A percentile compares a stretch with the other conserved stretches of the same genome.
Evolutionary conservation across 2,888 invertebrate genomes (phyloP).

Genomic region (Plutella xylostella): DNA sequence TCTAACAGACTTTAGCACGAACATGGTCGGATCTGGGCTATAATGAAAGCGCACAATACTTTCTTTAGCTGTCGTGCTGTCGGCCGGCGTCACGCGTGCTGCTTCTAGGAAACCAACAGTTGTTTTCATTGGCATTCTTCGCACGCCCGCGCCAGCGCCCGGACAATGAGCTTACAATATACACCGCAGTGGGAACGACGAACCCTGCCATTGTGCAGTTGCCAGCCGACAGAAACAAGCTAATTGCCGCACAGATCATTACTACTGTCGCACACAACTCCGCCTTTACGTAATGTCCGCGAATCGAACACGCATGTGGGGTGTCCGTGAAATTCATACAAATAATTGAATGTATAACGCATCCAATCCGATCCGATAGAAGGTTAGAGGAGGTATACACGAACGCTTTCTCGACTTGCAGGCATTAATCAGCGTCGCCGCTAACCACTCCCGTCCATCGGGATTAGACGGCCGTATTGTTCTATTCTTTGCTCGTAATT

Average conservation of each 20-base stretch:
- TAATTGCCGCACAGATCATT: no score
- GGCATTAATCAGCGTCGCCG: slow-evolving; percentile 64
- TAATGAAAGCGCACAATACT: slow-evolving; percentile 46
- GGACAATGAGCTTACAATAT: slow-evolving; percentile 5
- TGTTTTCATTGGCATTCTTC: slow-evolving; percentile 57
- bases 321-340: slow-evolving; percentile 28
- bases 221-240: background rate
- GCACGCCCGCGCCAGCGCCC: slow-evolving; percentile 28
- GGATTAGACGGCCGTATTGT: slow-evolving; percentile 61
- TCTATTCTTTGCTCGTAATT: slow-evolving; percentile 63
- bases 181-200: slow-evolving; percentile 24
- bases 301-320: background rate
- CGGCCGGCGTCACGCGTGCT: slow-evolving; percentile 53
- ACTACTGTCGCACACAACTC: background rate
- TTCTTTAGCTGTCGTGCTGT: slow-evolving; percentile 45
- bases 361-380: slow-evolving; percentile 53
- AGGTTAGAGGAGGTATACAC: slow-evolving; percentile 48
- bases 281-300: background rate
- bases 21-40: slow-evolving; percentile 25
- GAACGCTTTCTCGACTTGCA: slow-evolving; percentile 22
- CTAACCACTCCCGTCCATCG: slow-evolving; percentile 62
- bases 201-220: slow-evolving; percentile 1
- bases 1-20: background rate
- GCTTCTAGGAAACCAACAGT: slow-evolving; percentile 61
- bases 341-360: no score